phyloP scores from a whole-genome alignment of 2,797 vertebrate species.

The Pangasius djambal region DNA sequence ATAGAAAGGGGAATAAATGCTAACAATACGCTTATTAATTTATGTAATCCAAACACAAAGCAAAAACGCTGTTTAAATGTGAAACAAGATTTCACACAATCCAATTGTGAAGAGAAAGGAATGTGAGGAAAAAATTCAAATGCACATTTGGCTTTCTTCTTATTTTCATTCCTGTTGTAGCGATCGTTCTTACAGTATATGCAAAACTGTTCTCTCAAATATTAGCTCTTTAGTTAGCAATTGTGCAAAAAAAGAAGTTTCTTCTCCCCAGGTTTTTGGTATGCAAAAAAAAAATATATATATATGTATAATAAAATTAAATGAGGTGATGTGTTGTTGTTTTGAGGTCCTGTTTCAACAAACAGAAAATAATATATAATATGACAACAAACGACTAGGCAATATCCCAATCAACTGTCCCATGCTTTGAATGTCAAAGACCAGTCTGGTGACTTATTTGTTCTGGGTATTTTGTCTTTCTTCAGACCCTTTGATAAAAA shows the following conservation, averaged over 20 bases:
- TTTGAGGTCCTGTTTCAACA: conserved; percentile 85
- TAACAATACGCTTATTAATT: no score
- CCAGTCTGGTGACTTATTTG: conserved; percentile 61
- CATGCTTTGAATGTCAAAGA: conserved; percentile 79
- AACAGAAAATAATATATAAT: conserved; percentile 85
- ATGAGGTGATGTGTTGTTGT: conserved; percentile 87
- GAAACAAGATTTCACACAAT: background rate
- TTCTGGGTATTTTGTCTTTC: conserved; percentile 61
- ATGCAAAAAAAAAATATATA: conserved; percentile 69
- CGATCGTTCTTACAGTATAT: conserved; percentile 15
- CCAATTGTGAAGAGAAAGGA: background rate
- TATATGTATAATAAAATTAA: conserved; percentile 65
- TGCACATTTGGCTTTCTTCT: conserved; percentile 26
- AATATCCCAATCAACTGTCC: conserved; percentile 67
- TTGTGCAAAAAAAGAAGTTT: conserved; percentile 76
- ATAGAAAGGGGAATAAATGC: background rate
- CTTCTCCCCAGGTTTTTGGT: conserved; percentile 85
- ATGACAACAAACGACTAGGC: conserved; percentile 75
- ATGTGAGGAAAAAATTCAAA: background rate
- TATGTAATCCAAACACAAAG: background rate
- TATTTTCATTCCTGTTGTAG: background rate
- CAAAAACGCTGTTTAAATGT: background rate
- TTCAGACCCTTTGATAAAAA: conserved; percentile 68
- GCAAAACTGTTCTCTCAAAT: background rate
- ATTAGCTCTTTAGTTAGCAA: conserved; percentile 53